A percentile compares a stretch with the other conserved stretches of the same genome.
Evolutionary conservation across 2,888 invertebrate genomes (phyloP).

Genomic region (Liopterus haemorrhoidalis): DNA sequence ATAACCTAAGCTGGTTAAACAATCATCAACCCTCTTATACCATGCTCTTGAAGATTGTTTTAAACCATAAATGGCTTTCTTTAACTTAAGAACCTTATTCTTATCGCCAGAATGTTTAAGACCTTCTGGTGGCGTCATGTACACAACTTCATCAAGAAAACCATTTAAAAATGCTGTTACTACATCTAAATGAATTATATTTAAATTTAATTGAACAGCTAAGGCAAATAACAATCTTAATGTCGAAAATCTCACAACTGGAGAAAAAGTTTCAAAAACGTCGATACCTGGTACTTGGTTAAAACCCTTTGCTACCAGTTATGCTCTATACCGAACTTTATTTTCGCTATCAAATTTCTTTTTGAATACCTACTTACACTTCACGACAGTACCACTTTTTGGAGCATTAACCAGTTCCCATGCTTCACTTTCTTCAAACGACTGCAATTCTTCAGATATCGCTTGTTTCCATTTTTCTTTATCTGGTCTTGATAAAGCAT

Average conservation of each 20-base stretch:
- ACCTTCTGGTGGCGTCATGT: conserved; percentile 10
- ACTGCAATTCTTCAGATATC: too few relatives aligned
- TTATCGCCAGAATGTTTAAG: too few relatives aligned
- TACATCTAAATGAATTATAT: conserved; percentile 17
- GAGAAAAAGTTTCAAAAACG: conserved; percentile 20
- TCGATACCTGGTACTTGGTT: conserved; percentile 16
- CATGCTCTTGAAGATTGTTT: conserved; percentile 24
- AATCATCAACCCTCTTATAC: conserved; percentile 23
- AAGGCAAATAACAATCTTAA: conserved; percentile 21
- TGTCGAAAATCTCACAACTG: conserved; percentile 18
- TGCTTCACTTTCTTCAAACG: too few relatives aligned
- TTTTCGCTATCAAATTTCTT: conserved; percentile 31
- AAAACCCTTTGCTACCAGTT: conserved; percentile 22
- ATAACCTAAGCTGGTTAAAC: conserved; percentile 23
- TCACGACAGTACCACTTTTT: conserved; percentile 28
- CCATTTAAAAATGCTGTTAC: conserved; percentile 16
- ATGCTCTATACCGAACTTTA: conserved; percentile 26
- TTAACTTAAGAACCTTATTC: background rate
- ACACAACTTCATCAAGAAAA: conserved; percentile 3
- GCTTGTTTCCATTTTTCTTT: too few relatives aligned
- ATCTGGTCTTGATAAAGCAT: too few relatives aligned
- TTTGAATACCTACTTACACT: conserved; percentile 37
- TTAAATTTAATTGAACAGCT: conserved; percentile 8
- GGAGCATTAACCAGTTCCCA: too few relatives aligned
- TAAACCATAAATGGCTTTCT: conserved; percentile 20